Evolutionary conservation across 2,797 vertebrate genomes (phyloP), one percentile per base, ranked within the genome.

Genomic region (Paedocypris micromegethes): DNA sequence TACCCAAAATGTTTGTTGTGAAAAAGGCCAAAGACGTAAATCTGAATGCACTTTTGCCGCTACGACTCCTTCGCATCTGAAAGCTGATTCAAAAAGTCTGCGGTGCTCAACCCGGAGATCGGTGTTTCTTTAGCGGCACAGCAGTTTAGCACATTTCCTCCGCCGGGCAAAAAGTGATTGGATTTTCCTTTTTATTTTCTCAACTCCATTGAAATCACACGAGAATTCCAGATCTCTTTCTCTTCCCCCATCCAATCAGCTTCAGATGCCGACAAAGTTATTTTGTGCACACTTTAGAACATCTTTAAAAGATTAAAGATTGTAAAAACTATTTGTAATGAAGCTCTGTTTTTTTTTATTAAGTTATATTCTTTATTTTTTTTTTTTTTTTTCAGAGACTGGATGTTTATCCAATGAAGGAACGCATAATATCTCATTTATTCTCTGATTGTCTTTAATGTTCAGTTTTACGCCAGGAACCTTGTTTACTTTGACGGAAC

Each of bases 401-500:
- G 90, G 90, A 90, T 91, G 85, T 87, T 82, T 85, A 87, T 91
- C 90, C 90, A 87, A 90, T 85, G 89, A 91, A 87, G 86, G 88
- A 90, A 91, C 86, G 81, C 86, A 86, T 90, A 79, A 75, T 83
- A 89, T 89, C 86, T 88, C 85, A 81, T 84, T 87, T 88, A 85
- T 83, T 87, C 83, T 88, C 78, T 79, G 45, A 80, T 84, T 86
- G 86, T 83, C 76, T 86, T 82, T 76, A 77, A 82, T 69, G 67
- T 81, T 73, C 83, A 85, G 83, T 55, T 75, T 72, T 78, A 85
- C 5, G 6, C 78, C 84, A 84, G 84, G 80, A 88, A 83, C 71
- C 78, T 80, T 84, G 86, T 81, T 86, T 87, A 84, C 77, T 85
- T 87, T 83, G 84, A 84, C 82, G 83, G 84, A 85, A 83, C 82